Conservation (phyloP, 2,797 vertebrate species). For the Neomorphus geoffroyi region DNA sequence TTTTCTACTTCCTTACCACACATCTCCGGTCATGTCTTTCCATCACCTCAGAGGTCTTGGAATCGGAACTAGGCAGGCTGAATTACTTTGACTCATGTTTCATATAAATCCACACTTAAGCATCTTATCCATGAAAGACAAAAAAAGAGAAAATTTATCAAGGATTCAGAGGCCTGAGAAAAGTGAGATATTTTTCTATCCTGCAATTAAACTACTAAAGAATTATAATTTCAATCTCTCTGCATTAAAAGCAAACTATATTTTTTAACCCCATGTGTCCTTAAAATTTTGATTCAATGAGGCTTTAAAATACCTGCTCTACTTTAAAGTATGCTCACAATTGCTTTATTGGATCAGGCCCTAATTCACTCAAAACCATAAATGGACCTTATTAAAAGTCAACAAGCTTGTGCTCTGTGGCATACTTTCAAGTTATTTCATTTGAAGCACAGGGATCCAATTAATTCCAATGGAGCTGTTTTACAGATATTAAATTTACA, state of each 20-base stretch:
- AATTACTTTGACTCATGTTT: not conserved
- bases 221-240: not conserved
- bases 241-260: not conserved
- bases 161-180: not conserved
- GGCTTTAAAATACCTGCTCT: not conserved
- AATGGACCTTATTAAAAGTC: constrained; percentile 40
- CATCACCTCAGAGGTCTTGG: not conserved
- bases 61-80: not conserved
- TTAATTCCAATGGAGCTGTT: constrained; percentile 13
- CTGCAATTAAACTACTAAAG: not conserved
- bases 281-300: not conserved
- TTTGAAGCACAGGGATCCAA: constrained; percentile 11
- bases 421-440: constrained; percentile 31
- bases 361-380: not conserved
- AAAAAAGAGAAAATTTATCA: not conserved
- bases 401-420: not conserved
- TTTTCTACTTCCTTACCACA: not conserved
- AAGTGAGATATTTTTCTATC: not conserved
- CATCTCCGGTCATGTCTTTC: not conserved
- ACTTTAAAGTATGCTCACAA: not conserved
- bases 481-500: constrained; percentile 40
- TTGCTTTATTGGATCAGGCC: not conserved
- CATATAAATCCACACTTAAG: not conserved
- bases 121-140: not conserved
- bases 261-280: not conserved